A percentile compares a stretch with the other conserved stretches of the same genome.
These are phyloP conservation scores for Patiria pectinifera DNA, from an alignment of 53 echinoderm and acorn worm species.

Conservation along the genomic window DNA sequence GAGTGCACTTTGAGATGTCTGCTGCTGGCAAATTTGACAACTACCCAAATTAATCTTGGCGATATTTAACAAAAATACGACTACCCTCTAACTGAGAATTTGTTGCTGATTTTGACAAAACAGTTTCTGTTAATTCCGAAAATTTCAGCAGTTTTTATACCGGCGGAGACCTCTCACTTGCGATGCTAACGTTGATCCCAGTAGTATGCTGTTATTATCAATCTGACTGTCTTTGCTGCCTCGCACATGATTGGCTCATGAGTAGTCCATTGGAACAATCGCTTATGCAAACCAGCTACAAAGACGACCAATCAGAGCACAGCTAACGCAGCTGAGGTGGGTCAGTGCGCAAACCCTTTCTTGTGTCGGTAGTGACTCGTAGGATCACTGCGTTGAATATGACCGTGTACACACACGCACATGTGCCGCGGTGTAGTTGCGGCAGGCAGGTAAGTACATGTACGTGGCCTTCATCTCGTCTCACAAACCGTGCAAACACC, in stretches of 20 bases:
- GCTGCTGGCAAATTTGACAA: conserved; percentile 6
- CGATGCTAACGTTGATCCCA: conserved; percentile 31
- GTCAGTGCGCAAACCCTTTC: conserved; percentile 54
- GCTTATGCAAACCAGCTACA: conserved; percentile 39
- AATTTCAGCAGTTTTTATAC: conserved; percentile 43
- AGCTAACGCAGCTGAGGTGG: conserved; percentile 53
- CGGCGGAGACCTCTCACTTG: conserved; percentile 4
- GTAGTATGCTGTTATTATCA: conserved; percentile 49
- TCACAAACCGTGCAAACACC: conserved; percentile 54
- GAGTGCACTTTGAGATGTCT: conserved; percentile 16
- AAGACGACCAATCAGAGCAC: conserved; percentile 17
- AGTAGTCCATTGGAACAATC: conserved; percentile 52
- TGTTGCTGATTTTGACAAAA: conserved; percentile 18
- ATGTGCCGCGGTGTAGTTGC: conserved; percentile 2
- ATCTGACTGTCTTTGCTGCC: conserved; percentile 47
- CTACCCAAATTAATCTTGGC: not conserved
- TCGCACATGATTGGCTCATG: conserved; percentile 43
- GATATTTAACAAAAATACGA: not conserved
- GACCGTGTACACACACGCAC: conserved; percentile 28
- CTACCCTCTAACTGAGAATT: not conserved
- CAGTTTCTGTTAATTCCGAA: conserved; percentile 39
- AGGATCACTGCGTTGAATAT: not conserved
- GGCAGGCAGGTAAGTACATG: conserved; percentile 44
- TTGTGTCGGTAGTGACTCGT: conserved; percentile 25
- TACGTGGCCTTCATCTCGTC: conserved; percentile 55